Percentiles rank a stretch among this genome's conserved stretches.
Conservation (phyloP, 2,888 invertebrate species). For the Lepidonotus clava region DNA sequence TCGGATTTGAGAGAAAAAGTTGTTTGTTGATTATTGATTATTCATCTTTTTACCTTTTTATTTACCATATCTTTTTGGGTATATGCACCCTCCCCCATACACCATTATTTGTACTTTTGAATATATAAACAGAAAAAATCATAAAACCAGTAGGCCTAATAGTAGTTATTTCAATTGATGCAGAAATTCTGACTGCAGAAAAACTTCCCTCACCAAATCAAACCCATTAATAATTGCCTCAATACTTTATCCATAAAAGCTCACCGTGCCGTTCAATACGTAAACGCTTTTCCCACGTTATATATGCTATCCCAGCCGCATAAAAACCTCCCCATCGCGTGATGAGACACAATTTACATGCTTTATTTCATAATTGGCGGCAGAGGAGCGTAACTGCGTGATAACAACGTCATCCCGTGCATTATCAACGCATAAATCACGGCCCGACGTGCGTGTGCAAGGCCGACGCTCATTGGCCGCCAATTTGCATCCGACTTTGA, state of each 20-base stretch:
- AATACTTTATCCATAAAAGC: not conserved
- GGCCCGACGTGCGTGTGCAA: not conserved
- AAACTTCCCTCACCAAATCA: no score
- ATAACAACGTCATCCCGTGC: not conserved
- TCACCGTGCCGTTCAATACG: not conserved
- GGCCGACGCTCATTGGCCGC: slow-evolving; percentile 28
- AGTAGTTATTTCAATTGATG: no score
- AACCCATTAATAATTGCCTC: no score
- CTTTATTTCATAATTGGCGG: slow-evolving; percentile 47
- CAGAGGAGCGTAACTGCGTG: slow-evolving; percentile 43
- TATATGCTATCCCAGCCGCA: slow-evolving; percentile 2
- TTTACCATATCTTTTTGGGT: no score
- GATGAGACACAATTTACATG: slow-evolving; percentile 41
- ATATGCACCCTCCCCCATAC: no score
- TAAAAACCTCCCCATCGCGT: not conserved
- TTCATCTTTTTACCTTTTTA: no score
- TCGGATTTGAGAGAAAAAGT: no score
- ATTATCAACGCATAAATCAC: slow-evolving; percentile 32
- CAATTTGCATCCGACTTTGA: slow-evolving; percentile 49
- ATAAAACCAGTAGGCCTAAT: no score
- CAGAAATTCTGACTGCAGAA: no score
- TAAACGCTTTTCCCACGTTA: slow-evolving; percentile 24
- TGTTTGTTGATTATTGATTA: no score
- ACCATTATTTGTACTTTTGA: no score
- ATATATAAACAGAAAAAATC: no score